Conservation (phyloP, 2,888 invertebrate genomes). For the Polydrusus tereticollis region DNA sequence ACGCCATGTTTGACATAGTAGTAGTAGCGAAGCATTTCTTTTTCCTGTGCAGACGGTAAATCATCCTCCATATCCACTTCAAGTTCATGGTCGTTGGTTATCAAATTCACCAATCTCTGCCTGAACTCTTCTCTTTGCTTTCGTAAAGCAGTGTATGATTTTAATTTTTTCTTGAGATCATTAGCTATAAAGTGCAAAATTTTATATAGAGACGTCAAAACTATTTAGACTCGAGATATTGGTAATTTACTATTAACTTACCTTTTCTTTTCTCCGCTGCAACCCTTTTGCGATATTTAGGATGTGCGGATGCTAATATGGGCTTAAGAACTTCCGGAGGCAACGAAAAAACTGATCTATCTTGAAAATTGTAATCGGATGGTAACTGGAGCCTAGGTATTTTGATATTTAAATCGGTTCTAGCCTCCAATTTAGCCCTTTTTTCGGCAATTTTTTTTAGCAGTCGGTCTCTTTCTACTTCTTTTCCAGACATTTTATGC, state of each 20-base stretch:
- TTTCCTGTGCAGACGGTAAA: slow-evolving; percentile 75
- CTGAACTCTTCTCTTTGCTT: slow-evolving; percentile 87
- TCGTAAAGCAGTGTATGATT: slow-evolving; percentile 77
- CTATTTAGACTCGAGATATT: too few species aligned
- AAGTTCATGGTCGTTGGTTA: slow-evolving; percentile 72
- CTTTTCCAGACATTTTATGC: slow-evolving; percentile 52
- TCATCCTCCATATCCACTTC: slow-evolving; percentile 68
- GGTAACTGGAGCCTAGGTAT: slow-evolving; percentile 71
- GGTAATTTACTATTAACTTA: too few species aligned
- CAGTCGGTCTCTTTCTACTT: slow-evolving; percentile 65
- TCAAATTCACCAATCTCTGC: slow-evolving; percentile 80
- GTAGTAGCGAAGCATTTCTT: slow-evolving; percentile 84
- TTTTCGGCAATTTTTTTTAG: slow-evolving; percentile 67
- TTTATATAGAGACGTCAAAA: not conserved
- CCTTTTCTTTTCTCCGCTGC: slow-evolving; percentile 65
- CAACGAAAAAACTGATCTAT: slow-evolving; percentile 73
- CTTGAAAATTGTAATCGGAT: slow-evolving; percentile 71
- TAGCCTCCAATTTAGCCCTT: slow-evolving; percentile 66
- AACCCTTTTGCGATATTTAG: slow-evolving; percentile 61
- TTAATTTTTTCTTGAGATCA: slow-evolving; percentile 63
- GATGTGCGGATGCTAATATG: slow-evolving; percentile 63
- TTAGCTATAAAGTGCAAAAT: slow-evolving; percentile 64
- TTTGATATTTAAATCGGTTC: slow-evolving; percentile 69
- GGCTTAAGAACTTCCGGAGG: slow-evolving; percentile 72
- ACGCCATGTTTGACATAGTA: slow-evolving; percentile 93